phyloP scores from a whole-genome alignment of 1,140 invertebrate genomes.

The Drosophila bipectinata region DNA sequence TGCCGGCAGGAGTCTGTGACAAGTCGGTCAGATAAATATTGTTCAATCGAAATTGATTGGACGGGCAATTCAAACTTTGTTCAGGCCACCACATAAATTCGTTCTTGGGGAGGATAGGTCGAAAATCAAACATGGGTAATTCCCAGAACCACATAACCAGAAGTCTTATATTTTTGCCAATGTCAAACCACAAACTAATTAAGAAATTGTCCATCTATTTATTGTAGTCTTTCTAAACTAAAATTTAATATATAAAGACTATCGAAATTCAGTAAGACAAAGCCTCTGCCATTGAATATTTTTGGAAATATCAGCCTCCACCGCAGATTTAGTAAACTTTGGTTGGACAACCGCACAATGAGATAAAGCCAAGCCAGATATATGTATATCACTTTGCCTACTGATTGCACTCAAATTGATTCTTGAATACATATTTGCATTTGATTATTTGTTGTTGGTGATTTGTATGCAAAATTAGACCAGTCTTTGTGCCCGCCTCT shows the following conservation, averaged over 20 bases:
- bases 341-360: conserved; percentile 1
- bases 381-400: conserved; percentile 29
- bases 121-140: not conserved
- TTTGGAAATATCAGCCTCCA: not conserved
- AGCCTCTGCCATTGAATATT: not conserved
- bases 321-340: conserved; percentile 2
- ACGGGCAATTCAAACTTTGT: not conserved
- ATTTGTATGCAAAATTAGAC: conserved; percentile 78
- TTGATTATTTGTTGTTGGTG: conserved; percentile 78
- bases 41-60: conserved; percentile 12
- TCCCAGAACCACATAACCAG: not conserved
- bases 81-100: conserved; percentile 1
- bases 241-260: not conserved
- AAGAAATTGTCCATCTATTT: no score
- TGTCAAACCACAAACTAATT: not conserved
- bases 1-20: conserved; percentile 29
- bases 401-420: conserved; percentile 80
- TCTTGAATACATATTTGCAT: conserved; percentile 77
- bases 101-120: not conserved
- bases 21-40: conserved; percentile 50
- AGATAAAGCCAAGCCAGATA: conserved; percentile 7
- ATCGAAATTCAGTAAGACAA: no score
- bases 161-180: not conserved
- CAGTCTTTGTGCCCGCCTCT: conserved; percentile 45
- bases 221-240: not conserved